Evolutionary conservation across 2,113 vertebrate genomes (phyloP).

Genomic region (Coreoperca whiteheadi): DNA sequence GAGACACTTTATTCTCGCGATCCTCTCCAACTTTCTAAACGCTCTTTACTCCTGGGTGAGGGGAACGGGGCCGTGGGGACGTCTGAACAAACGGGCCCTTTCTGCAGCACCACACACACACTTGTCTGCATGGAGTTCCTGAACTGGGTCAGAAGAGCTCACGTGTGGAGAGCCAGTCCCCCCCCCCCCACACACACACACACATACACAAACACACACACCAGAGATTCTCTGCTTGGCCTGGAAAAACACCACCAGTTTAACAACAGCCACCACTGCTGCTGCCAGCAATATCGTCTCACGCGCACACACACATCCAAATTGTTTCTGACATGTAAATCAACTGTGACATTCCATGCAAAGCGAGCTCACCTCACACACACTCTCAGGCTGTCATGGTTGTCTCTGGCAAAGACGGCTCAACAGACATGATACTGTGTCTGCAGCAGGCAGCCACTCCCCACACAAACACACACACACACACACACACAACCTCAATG

Average conservation of each 20-base stretch:
- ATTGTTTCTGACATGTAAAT: slow-evolving; percentile 59
- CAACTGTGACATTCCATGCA: slow-evolving; percentile 54
- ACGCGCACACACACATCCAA: slow-evolving; percentile 33
- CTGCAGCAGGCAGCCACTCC: not conserved
- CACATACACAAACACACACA: slow-evolving; percentile 47
- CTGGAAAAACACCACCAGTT: slow-evolving; percentile 66
- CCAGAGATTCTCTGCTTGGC: slow-evolving; percentile 41
- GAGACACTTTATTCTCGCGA: slow-evolving; percentile 38
- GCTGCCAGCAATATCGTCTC: slow-evolving; percentile 22
- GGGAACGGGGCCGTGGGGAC: slow-evolving; percentile 30
- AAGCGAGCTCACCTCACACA: slow-evolving; percentile 38
- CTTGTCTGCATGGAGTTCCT: slow-evolving; percentile 39
- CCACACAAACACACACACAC: too few species aligned
- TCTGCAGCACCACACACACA: slow-evolving; percentile 40
- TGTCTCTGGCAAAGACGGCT: not conserved
- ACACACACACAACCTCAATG: not conserved
- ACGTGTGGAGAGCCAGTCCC: slow-evolving; percentile 44
- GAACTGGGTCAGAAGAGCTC: slow-evolving; percentile 77
- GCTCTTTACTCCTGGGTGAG: slow-evolving; percentile 54
- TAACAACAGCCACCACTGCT: slow-evolving; percentile 38
- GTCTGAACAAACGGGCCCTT: slow-evolving; percentile 69
- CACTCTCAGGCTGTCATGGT: slow-evolving; percentile 13
- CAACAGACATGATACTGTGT: slow-evolving; percentile 17
- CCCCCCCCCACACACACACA: slow-evolving; percentile 14
- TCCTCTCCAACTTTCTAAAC: slow-evolving; percentile 61